Evolutionary conservation across 2,888 invertebrate genomes (phyloP), one percentile per base, ranked within the genome.

Genomic region (Balanococcus diminutus): DNA sequence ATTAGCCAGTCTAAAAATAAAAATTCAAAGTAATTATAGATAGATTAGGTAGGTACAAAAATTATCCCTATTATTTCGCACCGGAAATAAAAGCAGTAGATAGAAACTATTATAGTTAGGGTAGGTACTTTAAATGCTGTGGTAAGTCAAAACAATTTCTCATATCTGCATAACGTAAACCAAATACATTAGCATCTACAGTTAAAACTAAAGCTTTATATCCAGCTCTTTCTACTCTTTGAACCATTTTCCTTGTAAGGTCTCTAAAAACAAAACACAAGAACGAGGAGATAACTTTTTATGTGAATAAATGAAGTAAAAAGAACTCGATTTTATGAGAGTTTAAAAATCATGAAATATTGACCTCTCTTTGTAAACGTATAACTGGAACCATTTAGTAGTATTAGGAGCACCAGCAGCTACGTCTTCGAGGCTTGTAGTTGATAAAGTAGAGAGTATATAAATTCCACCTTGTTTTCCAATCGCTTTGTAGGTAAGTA

Each of bases 341-440:
- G n/a, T n/a, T n/a, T n/a, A n/a, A n/a, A n/a, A n/a, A 42, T 42
- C 14, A 8, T 42, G n/a, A 46, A n/a, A 46, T 46, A 46, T 46
- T 46, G 3, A 94, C 94, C 95, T 93, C 89, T 97, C 94, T 87
- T 92, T 94, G 90, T 96, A 97, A 88, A 98, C 94, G 89, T 98
- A 98, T 0, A 98, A 92, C 90, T 98, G 97, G 89, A 97, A 96
- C 96, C 97, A 98, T 89, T 95, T 96, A 22, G 93, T 91, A 0
- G 93, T 93, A 16, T 92, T 90, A 0, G 96, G 96, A 0, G 95
- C 94, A 0, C 93, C 94, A 87, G 91, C 89, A 0, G 96, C 95
- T 0, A 98, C 94, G 89, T 97, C 96, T 90, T 98, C 98, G 84
- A 98, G 93, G 61, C 96, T 96, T 88, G 93, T 94, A 0, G 96